These are phyloP conservation scores for Xyrichtys novacula DNA, from an alignment of 2,797 vertebrate genomes.

Conservation along the genomic window DNA sequence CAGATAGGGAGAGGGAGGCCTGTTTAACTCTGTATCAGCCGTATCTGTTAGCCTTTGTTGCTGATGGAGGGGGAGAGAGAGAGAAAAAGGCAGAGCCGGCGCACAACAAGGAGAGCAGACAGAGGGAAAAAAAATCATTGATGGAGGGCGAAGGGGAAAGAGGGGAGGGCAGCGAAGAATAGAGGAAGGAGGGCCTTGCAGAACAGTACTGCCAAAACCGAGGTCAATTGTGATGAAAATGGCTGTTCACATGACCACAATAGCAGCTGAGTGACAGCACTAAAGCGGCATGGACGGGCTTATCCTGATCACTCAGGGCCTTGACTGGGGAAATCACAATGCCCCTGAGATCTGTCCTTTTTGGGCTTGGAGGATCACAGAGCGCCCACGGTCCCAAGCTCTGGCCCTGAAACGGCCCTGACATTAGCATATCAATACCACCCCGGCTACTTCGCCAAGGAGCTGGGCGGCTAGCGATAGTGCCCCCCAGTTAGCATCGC, in stretches of 20 bases:
- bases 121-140: slow-evolving; percentile 53
- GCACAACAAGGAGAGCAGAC: slow-evolving; percentile 56
- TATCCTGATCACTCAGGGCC: slow-evolving; percentile 82
- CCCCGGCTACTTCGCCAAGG: slow-evolving; percentile 62
- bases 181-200: slow-evolving; percentile 66
- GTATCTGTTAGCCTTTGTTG: slow-evolving; percentile 45
- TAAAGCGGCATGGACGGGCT: slow-evolving; percentile 77
- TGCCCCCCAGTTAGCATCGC: slow-evolving; percentile 66
- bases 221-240: slow-evolving; percentile 85
- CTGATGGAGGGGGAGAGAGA: slow-evolving; percentile 8
- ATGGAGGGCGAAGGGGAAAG: slow-evolving; percentile 56
- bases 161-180: slow-evolving; percentile 62
- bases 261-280: slow-evolving; percentile 79
- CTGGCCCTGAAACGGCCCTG: slow-evolving; percentile 70
- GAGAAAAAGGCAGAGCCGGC: slow-evolving; percentile 26
- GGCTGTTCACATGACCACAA: slow-evolving; percentile 81
- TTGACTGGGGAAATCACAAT: slow-evolving; percentile 80
- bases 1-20: slow-evolving; percentile 10
- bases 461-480: slow-evolving; percentile 70
- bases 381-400: slow-evolving; percentile 75
- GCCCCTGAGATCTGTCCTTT: slow-evolving; percentile 79
- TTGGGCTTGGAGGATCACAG: slow-evolving; percentile 79
- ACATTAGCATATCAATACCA: slow-evolving; percentile 80
- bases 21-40: slow-evolving; percentile 40
- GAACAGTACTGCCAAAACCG: slow-evolving; percentile 78